Evolutionary conservation across 1,140 invertebrate species (phyloP).

Genomic region (Leptinotarsa lineolata): DNA sequence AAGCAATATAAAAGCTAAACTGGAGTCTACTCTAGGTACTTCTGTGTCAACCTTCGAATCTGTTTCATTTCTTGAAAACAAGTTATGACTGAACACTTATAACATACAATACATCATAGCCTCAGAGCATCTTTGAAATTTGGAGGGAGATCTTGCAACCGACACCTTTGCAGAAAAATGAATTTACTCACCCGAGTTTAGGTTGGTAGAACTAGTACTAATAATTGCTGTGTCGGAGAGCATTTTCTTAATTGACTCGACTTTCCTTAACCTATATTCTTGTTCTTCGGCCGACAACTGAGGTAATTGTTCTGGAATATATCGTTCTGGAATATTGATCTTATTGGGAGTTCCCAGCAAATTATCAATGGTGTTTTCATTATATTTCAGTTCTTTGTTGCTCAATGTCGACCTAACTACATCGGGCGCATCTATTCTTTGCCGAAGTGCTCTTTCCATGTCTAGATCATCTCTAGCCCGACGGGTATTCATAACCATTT

Average conservation of each 20-base stretch:
- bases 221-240: constrained; percentile 70
- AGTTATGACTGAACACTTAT: too few relatives aligned
- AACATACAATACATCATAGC: too few relatives aligned
- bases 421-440: constrained; percentile 76
- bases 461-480: constrained; percentile 82
- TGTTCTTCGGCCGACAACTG: constrained; percentile 82
- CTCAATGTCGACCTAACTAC: constrained; percentile 79
- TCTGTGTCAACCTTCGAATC: too few relatives aligned
- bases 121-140: too few relatives aligned
- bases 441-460: constrained; percentile 77
- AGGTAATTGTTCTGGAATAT: constrained; percentile 85
- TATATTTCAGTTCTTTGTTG: constrained; percentile 66
- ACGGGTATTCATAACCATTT: constrained; percentile 41
- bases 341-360: constrained; percentile 85
- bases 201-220: constrained; percentile 48
- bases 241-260: constrained; percentile 90
- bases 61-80: too few relatives aligned
- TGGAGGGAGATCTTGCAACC: too few relatives aligned
- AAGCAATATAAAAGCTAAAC: too few relatives aligned
- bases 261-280: constrained; percentile 79
- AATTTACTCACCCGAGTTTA: constrained; percentile 49
- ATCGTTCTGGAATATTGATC: constrained; percentile 88
- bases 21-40: too few relatives aligned
- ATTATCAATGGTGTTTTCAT: constrained; percentile 81
- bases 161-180: too few relatives aligned